Conservation (phyloP, 2,797 vertebrate genomes). For the Myoxocephalus aenaeus region DNA sequence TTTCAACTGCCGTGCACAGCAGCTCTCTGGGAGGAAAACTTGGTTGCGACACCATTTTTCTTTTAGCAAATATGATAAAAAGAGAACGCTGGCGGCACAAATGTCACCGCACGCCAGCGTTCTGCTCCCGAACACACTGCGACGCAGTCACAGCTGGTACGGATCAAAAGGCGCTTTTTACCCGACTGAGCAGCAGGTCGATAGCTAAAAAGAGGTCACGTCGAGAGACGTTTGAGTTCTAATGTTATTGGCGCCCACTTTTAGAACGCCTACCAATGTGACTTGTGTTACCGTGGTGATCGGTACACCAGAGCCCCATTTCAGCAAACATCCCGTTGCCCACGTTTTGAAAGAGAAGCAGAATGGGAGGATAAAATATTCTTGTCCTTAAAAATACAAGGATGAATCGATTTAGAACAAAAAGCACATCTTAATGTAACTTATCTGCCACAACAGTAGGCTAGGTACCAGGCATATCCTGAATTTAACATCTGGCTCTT, state of each 20-base stretch:
- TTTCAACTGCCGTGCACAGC: not conserved
- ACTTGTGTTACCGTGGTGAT: not conserved
- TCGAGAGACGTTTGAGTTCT: not conserved
- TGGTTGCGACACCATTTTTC: slow-evolving; percentile 10
- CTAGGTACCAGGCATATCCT: slow-evolving; percentile 5
- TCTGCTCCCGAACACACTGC: slow-evolving; percentile 12
- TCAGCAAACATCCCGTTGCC: not conserved
- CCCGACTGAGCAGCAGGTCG: slow-evolving; percentile 5
- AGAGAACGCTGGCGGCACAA: slow-evolving; percentile 32
- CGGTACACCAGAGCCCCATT: too few relatives aligned
- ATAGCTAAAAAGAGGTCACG: not conserved
- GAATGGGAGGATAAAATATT: not conserved
- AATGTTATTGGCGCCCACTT: not conserved
- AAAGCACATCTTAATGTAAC: not conserved
- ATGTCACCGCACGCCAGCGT: slow-evolving; percentile 17
- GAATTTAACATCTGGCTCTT: slow-evolving; percentile 30
- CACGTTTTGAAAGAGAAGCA: not conserved
- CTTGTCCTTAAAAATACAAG: not conserved
- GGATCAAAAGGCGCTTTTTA: slow-evolving; percentile 27
- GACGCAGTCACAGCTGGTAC: slow-evolving; percentile 17
- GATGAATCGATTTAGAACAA: not conserved
- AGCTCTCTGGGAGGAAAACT: slow-evolving; percentile 18
- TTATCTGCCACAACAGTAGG: slow-evolving; percentile 7
- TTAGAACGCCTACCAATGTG: not conserved
- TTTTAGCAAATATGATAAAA: slow-evolving; percentile 34